Evolutionary conservation across 2,113 vertebrate species (phyloP).

Genomic region (Neoarius graeffei): DNA sequence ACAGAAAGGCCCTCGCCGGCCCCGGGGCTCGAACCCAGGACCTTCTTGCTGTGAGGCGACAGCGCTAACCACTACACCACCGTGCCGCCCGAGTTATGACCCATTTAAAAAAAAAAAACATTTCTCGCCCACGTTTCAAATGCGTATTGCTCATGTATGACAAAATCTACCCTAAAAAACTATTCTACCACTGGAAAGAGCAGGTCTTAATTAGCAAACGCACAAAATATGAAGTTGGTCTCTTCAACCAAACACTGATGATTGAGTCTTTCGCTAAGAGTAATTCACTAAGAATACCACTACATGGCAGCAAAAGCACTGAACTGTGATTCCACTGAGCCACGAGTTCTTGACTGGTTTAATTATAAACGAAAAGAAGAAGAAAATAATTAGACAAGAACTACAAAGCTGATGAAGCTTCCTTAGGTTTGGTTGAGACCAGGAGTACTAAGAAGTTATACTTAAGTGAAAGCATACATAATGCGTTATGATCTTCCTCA

Average conservation of each 20-base stretch:
- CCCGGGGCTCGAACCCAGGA: no score
- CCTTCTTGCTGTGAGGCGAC: no score
- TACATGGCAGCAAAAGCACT: slow-evolving; percentile 15
- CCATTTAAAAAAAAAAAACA: no score
- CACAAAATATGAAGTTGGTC: no score
- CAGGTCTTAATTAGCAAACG: no score
- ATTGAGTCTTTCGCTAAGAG: not conserved
- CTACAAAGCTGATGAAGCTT: not conserved
- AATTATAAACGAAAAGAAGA: not conserved
- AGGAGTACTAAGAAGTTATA: not conserved
- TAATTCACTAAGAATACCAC: slow-evolving; percentile 8
- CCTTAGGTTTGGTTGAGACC: slow-evolving; percentile 7
- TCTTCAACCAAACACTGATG: not conserved
- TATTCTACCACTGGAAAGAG: no score
- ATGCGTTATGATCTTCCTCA: not conserved
- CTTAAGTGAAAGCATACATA: not conserved
- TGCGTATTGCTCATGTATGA: no score
- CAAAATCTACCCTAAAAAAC: no score
- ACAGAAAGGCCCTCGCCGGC: no score
- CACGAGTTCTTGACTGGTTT: not conserved
- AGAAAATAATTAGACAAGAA: not conserved
- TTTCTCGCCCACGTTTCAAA: no score
- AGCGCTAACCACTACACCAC: no score
- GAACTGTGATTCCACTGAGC: not conserved
- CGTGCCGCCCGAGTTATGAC: no score